phyloP scores from a whole-genome alignment of 2,888 invertebrate species.

The Cryptophagus acutangulus region DNA sequence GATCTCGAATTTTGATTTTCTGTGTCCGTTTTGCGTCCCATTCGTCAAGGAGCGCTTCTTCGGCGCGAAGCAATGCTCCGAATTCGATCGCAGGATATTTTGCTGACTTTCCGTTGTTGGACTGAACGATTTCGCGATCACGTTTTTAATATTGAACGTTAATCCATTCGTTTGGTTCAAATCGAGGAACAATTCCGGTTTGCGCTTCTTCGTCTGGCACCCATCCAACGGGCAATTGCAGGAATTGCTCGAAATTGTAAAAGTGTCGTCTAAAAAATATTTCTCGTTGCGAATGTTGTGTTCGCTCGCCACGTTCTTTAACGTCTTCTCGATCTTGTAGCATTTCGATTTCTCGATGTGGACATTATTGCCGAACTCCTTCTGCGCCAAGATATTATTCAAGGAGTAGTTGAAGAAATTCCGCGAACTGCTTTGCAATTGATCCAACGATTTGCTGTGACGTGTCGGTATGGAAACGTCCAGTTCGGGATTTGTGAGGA shows the following conservation, averaged over 20 bases:
- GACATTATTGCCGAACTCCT: constrained; percentile 13
- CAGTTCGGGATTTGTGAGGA: constrained; percentile 24
- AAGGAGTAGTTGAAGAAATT: constrained; percentile 35
- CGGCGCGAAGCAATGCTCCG: constrained; percentile 42
- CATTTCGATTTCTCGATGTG: constrained; percentile 19
- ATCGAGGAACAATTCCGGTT: constrained; percentile 3
- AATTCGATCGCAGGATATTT: constrained; percentile 33
- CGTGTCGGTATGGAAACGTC: constrained; percentile 43
- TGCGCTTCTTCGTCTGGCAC: constrained; percentile 8
- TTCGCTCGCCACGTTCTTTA: constrained; percentile 35
- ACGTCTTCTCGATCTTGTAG: constrained; percentile 24
- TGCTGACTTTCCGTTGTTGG: constrained; percentile 25
- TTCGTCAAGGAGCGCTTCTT: constrained; percentile 41
- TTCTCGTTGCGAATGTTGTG: constrained; percentile 28
- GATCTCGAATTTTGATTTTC: constrained; percentile 29
- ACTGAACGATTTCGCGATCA: constrained; percentile 32
- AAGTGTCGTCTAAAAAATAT: constrained; percentile 22
- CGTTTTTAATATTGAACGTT: constrained; percentile 28
- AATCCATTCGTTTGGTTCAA: constrained; percentile 3
- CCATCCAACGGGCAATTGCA: constrained; percentile 22
- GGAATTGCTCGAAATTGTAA: constrained; percentile 13
- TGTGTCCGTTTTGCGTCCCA: constrained; percentile 16
- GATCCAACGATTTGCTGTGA: constrained; percentile 79
- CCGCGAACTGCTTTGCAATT: constrained; percentile 54
- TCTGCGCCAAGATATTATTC: constrained; percentile 27